Evolutionary conservation across 2,797 vertebrate genomes (phyloP).

Genomic region (Phrynocephalus vlangalii): DNA sequence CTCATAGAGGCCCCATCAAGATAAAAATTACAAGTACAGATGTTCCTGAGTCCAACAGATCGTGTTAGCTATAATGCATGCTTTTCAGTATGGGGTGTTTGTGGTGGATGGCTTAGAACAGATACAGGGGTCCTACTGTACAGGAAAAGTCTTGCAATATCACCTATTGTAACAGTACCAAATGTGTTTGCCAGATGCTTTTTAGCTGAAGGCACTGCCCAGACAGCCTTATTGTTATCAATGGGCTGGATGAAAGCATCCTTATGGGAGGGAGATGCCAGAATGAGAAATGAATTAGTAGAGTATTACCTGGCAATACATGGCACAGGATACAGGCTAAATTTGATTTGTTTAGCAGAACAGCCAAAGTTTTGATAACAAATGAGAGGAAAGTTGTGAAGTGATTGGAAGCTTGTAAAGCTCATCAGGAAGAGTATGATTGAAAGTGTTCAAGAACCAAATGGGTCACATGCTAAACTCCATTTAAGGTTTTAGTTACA

Average conservation of each 20-base stretch:
- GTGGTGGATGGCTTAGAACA: too few relatives aligned
- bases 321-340: background rate
- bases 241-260: background rate
- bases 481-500: too few relatives aligned
- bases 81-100: too few relatives aligned
- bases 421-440: background rate
- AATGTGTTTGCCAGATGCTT: background rate
- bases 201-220: background rate
- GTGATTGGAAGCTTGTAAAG: background rate
- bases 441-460: background rate
- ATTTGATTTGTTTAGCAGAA: background rate
- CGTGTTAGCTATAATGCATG: too few relatives aligned
- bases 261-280: background rate
- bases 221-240: background rate
- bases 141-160: background rate
- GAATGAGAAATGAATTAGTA: background rate
- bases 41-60: too few relatives aligned
- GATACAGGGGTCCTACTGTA: background rate
- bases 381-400: background rate
- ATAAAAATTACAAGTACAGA: too few relatives aligned
- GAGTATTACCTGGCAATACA: background rate
- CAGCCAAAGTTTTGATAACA: background rate
- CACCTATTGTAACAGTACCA: background rate
- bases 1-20: too few relatives aligned
- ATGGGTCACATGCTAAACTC: background rate